Conservation (phyloP, 2,797 vertebrate species). For the Darevskia mixta region DNA sequence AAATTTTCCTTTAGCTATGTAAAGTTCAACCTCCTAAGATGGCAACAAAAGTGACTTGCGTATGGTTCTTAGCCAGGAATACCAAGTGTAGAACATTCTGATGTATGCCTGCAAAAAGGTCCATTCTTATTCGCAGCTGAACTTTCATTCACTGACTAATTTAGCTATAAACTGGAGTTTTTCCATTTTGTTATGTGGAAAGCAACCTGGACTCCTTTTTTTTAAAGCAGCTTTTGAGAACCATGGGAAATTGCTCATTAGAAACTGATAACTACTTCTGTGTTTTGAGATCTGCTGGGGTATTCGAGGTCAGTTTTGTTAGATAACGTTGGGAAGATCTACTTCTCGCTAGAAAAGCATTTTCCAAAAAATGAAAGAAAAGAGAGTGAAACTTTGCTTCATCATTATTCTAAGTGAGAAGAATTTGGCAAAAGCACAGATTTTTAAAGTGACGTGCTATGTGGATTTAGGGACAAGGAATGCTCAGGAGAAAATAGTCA, state of each 20-base stretch:
- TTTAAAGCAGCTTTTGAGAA: neutral
- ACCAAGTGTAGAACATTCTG: neutral
- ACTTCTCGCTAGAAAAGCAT: neutral
- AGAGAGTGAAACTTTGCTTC: no score
- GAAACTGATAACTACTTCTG: neutral
- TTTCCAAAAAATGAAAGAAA: neutral
- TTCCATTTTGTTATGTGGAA: neutral
- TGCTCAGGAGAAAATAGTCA: neutral
- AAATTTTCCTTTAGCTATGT: neutral
- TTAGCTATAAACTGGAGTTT: neutral
- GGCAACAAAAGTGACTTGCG: slow-evolving; percentile 2
- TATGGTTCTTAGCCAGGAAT: fast-evolving
- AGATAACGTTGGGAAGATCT: neutral
- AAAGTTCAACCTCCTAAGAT: neutral
- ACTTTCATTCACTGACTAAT: neutral
- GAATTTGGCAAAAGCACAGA: neutral
- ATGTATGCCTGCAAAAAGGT: neutral
- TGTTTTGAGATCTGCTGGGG: neutral
- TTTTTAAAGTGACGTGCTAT: neutral
- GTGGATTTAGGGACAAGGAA: neutral
- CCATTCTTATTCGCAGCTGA: neutral
- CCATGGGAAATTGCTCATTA: neutral
- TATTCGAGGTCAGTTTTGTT: neutral
- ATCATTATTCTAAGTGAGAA: no score
- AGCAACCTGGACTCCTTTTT: neutral